Base-by-base conservation (phyloP, 2,888 invertebrate genomes). In the Petrolisthes cinctipes region DNA sequence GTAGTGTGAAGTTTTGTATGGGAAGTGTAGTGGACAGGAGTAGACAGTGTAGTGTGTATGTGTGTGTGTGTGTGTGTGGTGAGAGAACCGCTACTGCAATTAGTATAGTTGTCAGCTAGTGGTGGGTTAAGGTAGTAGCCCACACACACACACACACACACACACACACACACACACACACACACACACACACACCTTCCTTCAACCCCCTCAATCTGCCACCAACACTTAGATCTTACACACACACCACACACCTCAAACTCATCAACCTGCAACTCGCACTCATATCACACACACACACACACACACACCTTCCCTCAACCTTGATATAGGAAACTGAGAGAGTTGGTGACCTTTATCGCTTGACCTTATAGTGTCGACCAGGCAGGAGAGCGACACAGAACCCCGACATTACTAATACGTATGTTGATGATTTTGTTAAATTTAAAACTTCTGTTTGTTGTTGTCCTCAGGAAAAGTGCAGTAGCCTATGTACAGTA, bases 41-140 rank as follows among this genome's bases (percentile, higher is more conserved):
- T 14, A 73, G 73, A 73, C 5, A 14, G 73, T 5, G 73, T 5
- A n/a, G 73, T 73, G 73, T 73, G 73, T 14, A n/a, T 73, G 73
- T 73, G n/a, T 20, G 73, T 73, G n/a, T 20, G 73, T 20, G n/a
- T 73, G 17, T 73, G 73, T 73, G 73, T 73, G 73, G 37, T 37
- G 37, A 37, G 37, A 37, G 37, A 37, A 37, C 37, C 37, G 0
- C 37, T 37, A 37, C 37, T 37, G 37, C 2, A 37, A 37, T 37
- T 37, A 37, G 37, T 37, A 37, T 37, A 37, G 37, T 37, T 37
- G 37, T 37, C 37, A 37, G 37, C 37, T 37, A 37, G 37, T 37
- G 76, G 0, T 7, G 7, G 5, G 76, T 23, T 6, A 51, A n/a
- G 51, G 76, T 9, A n/a, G 76, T 23, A n/a, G n/a, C n/a, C n/a